Percentiles rank a stretch among this genome's conserved stretches.
phyloP scores from a whole-genome alignment of 2,113 vertebrate species.

The Engraulis encrasicolus region DNA sequence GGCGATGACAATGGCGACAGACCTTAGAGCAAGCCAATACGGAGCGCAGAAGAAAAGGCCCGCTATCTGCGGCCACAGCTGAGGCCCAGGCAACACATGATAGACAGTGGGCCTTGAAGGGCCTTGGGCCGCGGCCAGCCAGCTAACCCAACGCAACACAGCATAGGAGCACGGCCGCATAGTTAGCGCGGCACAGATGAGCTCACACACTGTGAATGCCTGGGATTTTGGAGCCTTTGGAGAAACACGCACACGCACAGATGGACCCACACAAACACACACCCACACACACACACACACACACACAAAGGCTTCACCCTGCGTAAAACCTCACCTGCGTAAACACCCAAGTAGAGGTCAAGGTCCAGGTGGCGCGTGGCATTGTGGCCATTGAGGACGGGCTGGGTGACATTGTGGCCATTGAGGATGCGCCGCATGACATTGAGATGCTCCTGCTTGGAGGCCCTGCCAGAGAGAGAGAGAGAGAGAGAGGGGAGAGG shows the following conservation, averaged over 20 bases:
- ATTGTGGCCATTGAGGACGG: constrained; percentile 40
- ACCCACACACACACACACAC: too few species aligned
- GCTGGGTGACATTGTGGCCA: constrained; percentile 39
- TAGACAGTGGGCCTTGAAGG: constrained; percentile 68
- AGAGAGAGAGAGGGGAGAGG: too few species aligned
- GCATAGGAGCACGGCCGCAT: too few species aligned
- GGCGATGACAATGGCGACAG: background rate
- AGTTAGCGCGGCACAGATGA: constrained; percentile 53
- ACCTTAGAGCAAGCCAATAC: constrained; percentile 18
- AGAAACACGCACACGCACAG: background rate
- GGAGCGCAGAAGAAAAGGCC: background rate
- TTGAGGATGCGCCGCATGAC: background rate
- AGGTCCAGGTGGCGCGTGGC: constrained; percentile 73
- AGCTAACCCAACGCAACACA: too few species aligned
- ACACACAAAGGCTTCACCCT: constrained; percentile 60
- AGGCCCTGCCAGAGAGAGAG: constrained; percentile 69
- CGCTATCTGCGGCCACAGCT: background rate
- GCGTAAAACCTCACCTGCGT: constrained; percentile 90
- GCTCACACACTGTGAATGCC: constrained; percentile 67
- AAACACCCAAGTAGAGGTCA: constrained; percentile 87
- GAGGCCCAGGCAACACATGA: constrained; percentile 11
- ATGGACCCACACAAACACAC: too few species aligned
- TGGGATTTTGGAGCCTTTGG: constrained; percentile 51
- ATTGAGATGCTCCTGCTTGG: constrained; percentile 64
- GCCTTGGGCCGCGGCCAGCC: constrained; percentile 71